Conservation (phyloP, 1,140 invertebrate genomes). For the Aleiodes sp. region DNA sequence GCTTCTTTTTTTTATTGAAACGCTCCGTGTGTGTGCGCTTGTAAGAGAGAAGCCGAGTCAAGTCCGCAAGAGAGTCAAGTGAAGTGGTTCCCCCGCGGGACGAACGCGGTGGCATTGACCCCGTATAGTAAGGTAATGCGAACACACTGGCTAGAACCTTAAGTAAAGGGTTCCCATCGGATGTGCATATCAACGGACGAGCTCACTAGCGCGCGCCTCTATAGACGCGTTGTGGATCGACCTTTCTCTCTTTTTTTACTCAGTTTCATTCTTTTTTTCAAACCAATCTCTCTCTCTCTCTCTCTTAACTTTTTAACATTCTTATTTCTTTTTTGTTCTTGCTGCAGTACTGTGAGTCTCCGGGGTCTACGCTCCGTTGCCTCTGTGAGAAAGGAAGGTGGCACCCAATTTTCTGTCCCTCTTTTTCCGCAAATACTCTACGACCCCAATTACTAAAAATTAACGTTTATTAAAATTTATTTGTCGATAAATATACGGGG, state of each 20-base stretch:
- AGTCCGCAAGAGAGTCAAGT: constrained; percentile 47
- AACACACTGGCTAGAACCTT: constrained; percentile 50
- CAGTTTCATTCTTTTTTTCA: not conserved
- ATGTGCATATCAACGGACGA: constrained; percentile 30
- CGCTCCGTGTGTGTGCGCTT: not conserved
- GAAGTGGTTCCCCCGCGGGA: constrained; percentile 53
- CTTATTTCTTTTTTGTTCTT: not conserved
- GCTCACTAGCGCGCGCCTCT: too few relatives aligned
- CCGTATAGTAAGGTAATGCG: constrained; percentile 59
- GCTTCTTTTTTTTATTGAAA: not conserved
- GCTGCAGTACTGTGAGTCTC: not conserved
- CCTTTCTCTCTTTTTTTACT: constrained; percentile 13
- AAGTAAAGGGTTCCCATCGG: constrained; percentile 39
- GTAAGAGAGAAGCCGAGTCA: constrained; percentile 32
- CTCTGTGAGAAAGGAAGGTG: constrained; percentile 32
- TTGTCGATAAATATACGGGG: not conserved
- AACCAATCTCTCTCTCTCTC: constrained; percentile 16
- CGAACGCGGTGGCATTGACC: constrained; percentile 55
- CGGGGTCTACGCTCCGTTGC: constrained; percentile 20
- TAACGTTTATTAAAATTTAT: not conserved
- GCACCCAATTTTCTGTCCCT: constrained; percentile 28
- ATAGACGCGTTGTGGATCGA: constrained; percentile 23
- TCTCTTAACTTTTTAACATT: not conserved
- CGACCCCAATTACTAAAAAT: not conserved
- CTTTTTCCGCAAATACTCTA: constrained; percentile 1